A percentile compares a stretch with the other conserved stretches of the same genome.
Evolutionary conservation across 1,140 invertebrate species (phyloP).

Genomic region (Drosophila bipectinata): DNA sequence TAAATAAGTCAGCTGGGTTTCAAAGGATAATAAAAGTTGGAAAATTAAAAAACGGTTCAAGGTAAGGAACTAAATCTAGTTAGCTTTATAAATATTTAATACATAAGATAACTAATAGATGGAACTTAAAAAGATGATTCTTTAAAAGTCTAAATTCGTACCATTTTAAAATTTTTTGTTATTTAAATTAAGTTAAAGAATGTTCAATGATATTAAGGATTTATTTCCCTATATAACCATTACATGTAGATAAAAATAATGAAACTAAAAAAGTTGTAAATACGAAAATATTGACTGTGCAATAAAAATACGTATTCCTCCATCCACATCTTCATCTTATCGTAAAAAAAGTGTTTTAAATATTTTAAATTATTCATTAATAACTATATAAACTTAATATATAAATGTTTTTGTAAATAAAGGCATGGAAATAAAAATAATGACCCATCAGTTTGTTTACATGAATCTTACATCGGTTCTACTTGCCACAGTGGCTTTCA

Average conservation of each 20-base stretch:
- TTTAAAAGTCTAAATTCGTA: neutral
- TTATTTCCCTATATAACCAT: neutral
- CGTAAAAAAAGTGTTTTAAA: neutral
- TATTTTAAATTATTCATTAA: neutral
- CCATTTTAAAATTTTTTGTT: neutral
- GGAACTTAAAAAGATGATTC: neutral
- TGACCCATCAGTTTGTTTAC: neutral
- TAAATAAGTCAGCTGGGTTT: conserved; percentile 19
- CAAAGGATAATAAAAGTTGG: conserved; percentile 6
- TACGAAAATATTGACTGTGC: conserved; percentile 25
- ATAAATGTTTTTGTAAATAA: neutral
- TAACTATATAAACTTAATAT: neutral
- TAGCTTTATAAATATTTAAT: conserved; percentile 42
- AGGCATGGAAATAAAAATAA: neutral
- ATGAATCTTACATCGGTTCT: neutral
- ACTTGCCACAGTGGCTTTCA: neutral
- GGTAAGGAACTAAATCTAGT: conserved; percentile 24
- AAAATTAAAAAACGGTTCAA: conserved; percentile 15
- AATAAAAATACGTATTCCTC: conserved; percentile 13
- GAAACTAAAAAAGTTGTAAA: conserved; percentile 28
- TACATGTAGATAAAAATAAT: conserved; percentile 9
- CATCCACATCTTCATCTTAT: too few species aligned
- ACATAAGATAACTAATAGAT: neutral
- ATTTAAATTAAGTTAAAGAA: neutral
- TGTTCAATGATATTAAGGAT: neutral